Conservation (phyloP, 2,113 vertebrate genomes). For the Sialia sialis region DNA sequence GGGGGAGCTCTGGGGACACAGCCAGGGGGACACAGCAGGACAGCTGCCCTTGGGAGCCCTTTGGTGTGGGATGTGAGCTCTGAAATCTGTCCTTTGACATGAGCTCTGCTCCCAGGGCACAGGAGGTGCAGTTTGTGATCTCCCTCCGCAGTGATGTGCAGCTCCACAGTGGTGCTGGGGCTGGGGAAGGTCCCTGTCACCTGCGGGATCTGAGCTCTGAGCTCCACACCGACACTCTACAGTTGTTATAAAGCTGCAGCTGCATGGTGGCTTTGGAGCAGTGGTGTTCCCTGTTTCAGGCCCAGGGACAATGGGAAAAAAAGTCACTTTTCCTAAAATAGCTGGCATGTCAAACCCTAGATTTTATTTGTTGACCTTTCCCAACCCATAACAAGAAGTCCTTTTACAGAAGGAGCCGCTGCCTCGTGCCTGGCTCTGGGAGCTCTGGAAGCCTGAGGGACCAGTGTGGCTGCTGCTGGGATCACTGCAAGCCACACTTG, state of each 20-base stretch:
- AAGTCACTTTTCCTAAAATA: not conserved
- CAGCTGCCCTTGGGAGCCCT: not conserved
- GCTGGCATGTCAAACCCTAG: not conserved
- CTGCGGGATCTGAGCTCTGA: not conserved
- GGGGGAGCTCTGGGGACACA: not conserved
- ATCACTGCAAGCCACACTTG: not conserved
- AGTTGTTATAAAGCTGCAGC: fast-evolving
- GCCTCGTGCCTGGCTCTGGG: not conserved
- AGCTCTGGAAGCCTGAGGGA: fast-evolving
- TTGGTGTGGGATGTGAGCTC: fast-evolving
- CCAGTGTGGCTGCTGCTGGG: not conserved
- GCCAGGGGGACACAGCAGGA: not conserved
- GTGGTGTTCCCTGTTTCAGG: not conserved
- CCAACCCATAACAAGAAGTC: not conserved
- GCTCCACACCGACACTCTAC: fast-evolving
- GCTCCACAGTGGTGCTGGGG: fast-evolving
- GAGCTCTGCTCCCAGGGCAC: not conserved
- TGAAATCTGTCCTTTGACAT: not conserved
- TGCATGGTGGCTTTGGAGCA: not conserved
- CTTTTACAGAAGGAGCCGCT: not conserved
- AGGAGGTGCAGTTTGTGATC: not conserved
- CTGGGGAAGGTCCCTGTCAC: not conserved
- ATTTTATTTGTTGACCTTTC: not conserved
- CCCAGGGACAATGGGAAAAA: not conserved
- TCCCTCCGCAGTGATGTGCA: not conserved